Conservation (phyloP, 2,113 vertebrate genomes). For the Ahaetulla prasina region DNA sequence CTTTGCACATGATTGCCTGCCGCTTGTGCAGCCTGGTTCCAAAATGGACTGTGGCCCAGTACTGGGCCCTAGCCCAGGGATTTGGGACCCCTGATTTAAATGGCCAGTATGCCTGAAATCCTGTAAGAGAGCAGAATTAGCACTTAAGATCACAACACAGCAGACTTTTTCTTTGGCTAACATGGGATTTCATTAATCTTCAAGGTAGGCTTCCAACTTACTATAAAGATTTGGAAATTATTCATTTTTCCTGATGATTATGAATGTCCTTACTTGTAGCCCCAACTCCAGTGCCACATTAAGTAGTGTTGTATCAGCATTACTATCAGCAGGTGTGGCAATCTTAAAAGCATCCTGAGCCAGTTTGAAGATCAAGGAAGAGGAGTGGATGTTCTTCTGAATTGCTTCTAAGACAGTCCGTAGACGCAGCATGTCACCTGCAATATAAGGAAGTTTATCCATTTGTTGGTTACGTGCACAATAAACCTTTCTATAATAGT, state of each 20-base stretch:
- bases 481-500: background rate
- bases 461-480: background rate
- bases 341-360: constrained; percentile 99
- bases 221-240: background rate
- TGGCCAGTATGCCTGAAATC: background rate
- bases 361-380: constrained; percentile 96
- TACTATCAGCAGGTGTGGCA: constrained; percentile 89
- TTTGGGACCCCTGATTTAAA: background rate
- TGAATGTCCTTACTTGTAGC: constrained; percentile 80
- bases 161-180: background rate
- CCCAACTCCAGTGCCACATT: constrained; percentile 95
- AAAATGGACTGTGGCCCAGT: background rate
- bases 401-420: constrained; percentile 94
- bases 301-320: constrained; percentile 90
- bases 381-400: constrained; percentile 98
- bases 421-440: constrained; percentile 92
- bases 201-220: background rate
- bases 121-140: background rate
- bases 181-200: background rate
- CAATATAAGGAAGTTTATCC: accelerated
- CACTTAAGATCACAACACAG: background rate
- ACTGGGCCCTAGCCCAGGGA: background rate
- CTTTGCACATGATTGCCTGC: background rate
- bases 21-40: background rate
- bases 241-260: too few relatives aligned